Base-by-base conservation (phyloP, 2,113 vertebrate genomes). In the Perca fluviatilis region DNA sequence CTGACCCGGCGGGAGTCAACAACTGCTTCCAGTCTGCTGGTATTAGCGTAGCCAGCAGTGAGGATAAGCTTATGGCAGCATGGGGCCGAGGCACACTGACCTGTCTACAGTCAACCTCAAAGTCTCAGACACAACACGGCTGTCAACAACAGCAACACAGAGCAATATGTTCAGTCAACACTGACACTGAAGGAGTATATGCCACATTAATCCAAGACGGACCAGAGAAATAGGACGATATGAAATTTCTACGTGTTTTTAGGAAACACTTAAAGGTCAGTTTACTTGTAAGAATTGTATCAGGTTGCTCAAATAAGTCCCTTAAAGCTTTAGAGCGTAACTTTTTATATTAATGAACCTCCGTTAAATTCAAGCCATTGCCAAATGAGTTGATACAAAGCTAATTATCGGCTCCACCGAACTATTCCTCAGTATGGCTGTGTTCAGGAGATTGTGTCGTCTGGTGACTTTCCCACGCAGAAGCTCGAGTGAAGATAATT, bases 1-100 rank as follows among this genome's bases (percentile, higher is more conserved):
- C 91, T 94, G 95, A 96, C 94, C 96, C 73, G 79, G 91, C 83
- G 50, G 74, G 88, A 93, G 90, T 90, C 77, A 86, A 91, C 94
- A 94, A 94, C 93, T 92, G 93, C 86, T 95, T 95, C 93, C 94
- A 96, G 96, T 95, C 95, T 81, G 93, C 87, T 93, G 93, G 91
- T 93, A 94, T 95, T 94, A 95, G 74, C 63, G 79, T 58, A 64
- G 70, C 70, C 77, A 93, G 83, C 54, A 65, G 91, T 89, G 89
- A 90, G 73, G 84, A 81, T 82, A 93, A 96, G 92, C 94, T 91
- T 92, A 88, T 88, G 57, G 69, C 43, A 82, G 90, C 73, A 79
- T 90, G 57, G n/a, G 74, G 84, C 86, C 54, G 60, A 2, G 25
- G 74, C 77, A 75, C 82, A 78, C 76, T 82, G 88, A 92, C 87